Conservation (phyloP, 2,113 vertebrate genomes). For the Acrocephalus arundinaceus region DNA sequence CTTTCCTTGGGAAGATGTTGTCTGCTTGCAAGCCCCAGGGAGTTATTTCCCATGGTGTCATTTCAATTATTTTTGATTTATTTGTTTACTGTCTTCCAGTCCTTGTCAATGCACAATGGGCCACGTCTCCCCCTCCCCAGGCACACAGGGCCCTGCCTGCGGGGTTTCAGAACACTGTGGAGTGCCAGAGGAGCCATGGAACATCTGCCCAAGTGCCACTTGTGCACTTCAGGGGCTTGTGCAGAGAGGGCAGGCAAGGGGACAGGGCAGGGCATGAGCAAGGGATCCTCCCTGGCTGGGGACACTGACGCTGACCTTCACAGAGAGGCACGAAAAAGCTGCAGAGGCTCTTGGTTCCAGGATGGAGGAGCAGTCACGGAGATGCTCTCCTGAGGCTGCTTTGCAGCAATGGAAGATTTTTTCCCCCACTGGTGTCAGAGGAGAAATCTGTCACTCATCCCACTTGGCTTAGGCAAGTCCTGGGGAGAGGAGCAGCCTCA, state of each 20-base stretch:
- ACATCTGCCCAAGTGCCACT: not conserved
- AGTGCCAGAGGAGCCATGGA: fast-evolving
- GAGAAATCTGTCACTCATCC: not conserved
- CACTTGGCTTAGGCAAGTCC: not conserved
- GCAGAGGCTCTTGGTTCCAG: not conserved
- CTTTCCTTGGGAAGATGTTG: slow-evolving; percentile 48
- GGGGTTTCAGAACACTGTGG: fast-evolving
- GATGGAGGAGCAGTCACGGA: not conserved
- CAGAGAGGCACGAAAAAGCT: not conserved
- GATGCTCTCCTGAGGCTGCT: not conserved
- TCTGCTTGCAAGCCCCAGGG: not conserved
- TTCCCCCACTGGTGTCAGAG: not conserved
- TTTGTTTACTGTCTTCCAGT: slow-evolving; percentile 53
- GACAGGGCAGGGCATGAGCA: not conserved
- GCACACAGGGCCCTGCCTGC: not conserved
- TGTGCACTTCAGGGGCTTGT: fast-evolving
- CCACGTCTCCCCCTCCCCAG: not conserved
- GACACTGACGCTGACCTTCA: not conserved
- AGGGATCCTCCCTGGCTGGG: fast-evolving
- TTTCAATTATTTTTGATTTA: slow-evolving; percentile 57
- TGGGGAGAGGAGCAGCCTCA: not conserved
- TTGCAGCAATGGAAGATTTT: not conserved
- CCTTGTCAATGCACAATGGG: slow-evolving; percentile 30
- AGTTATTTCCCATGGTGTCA: slow-evolving; percentile 46
- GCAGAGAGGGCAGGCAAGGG: not conserved